phyloP scores from a whole-genome alignment of 1,140 invertebrate genomes.

The Liolophura sinensis region DNA sequence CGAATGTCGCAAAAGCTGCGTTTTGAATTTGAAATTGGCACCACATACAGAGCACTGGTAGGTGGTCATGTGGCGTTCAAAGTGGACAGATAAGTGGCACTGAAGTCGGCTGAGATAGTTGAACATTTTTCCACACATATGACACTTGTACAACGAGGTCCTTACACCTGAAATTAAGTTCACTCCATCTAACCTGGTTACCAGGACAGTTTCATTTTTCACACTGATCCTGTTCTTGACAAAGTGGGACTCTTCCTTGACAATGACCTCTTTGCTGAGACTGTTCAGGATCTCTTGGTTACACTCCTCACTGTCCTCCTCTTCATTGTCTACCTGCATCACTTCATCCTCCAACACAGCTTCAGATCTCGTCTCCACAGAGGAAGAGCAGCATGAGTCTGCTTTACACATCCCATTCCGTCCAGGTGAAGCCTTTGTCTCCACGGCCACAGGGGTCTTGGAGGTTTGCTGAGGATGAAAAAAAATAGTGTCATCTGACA shows the following conservation, averaged over 20 bases:
- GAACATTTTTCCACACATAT: constrained; percentile 58
- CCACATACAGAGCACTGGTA: constrained; percentile 56
- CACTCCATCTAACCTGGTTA: constrained; percentile 57
- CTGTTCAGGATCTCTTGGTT: too few relatives aligned
- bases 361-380: too few relatives aligned
- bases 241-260: neutral
- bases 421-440: too few relatives aligned
- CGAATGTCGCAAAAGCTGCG: constrained; percentile 49
- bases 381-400: too few relatives aligned
- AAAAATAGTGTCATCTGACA: too few relatives aligned
- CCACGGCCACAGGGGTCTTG: too few relatives aligned
- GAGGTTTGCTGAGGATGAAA: too few relatives aligned
- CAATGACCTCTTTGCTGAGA: too few relatives aligned
- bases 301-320: too few relatives aligned
- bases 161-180: constrained; percentile 53
- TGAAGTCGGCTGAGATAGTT: constrained; percentile 50
- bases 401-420: too few relatives aligned
- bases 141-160: constrained; percentile 60
- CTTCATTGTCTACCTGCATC: too few relatives aligned
- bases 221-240: constrained; percentile 31
- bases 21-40: constrained; percentile 48
- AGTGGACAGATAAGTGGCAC: constrained; percentile 56
- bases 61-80: constrained; percentile 37
- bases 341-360: too few relatives aligned
- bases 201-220: constrained; percentile 55